Base-by-base conservation (phyloP, 2,797 vertebrate species). In the Sciurus vulgaris region DNA sequence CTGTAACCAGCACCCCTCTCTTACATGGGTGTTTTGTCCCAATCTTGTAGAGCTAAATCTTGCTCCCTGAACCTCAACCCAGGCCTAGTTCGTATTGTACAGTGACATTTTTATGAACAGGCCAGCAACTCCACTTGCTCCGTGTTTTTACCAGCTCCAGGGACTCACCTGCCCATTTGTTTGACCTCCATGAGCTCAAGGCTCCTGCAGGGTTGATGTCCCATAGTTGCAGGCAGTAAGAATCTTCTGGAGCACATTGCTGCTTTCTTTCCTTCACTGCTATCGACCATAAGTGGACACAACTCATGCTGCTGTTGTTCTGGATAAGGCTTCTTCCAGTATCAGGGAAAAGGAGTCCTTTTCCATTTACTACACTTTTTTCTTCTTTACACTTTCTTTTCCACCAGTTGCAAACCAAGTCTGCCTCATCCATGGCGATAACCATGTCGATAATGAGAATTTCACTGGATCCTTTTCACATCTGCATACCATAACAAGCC, bases 291-390 rank as follows among this genome's bases (percentile, higher is more conserved):
- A 82, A 74, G n/a, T 35, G n/a, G 76, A n/a, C 65, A 28, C 2
- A 41, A 13, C 11, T 54, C 4, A 28, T 26, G 2, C 5, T 0
- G 26, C 11, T n/a, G 11, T 24, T 47, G 1, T 67, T 12, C 51
- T 93, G 47, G n/a, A 51, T 65, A 11, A n/a, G 15, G 81, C n/a
- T 1, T 54, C 56, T 47, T 76, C 26, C 47, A 67, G 5, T 6
- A 69, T 20, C 4, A 70, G 15, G 7, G n/a, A 33, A 44, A 49
- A 89, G 51, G n/a, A 59, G 12, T 9, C 5, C 26, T n/a, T 78
- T 87, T 72, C 41, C 54, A 89, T 67, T 85, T 61, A 81, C 72
- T 61, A 92, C 33, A 41, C 30, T 47, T 83, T 88, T 90, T 77
- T 84, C 8, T 84, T 47, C 63, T 86, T 90, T 73, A 28, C 14